Evolutionary conservation across 1,140 invertebrate genomes (phyloP), one percentile per base, ranked within the genome.

Genomic region (Drosophila sucinea): DNA sequence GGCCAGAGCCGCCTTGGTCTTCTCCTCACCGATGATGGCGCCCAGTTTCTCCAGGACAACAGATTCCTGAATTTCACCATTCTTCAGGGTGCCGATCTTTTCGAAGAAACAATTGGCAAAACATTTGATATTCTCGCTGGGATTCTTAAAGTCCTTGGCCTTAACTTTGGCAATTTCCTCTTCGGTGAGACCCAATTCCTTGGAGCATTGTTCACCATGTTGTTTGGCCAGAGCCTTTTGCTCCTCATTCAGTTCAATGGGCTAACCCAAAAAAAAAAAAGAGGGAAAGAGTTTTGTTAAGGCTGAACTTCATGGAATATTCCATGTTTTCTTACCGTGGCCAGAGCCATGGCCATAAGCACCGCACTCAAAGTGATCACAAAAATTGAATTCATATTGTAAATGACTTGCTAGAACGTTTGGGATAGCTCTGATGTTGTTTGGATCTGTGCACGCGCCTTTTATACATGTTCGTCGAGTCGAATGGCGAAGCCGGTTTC

Each of bases 101-200:
- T 89, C 84, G 55, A 85, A 90, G 78, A 89, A 90, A 57, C 84
- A 89, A 73, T 89, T 89, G 73, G 78, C 81, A 57, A 89, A 89
- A 67, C 84, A 89, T 55, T 90, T 90, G 30, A 89, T 81, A 38
- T 90, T 85, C 66, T 90, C 85, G n/a, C 57, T 89, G 61, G 85
- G 85, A 6, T 79, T 60, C 35, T 67, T 79, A 47, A 85, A 85
- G 51, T 89, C 77, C 74, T 73, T 85, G 75, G 74, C 77, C 69
- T 85, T 85, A 25, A 89, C 60, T 70, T 79, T 85, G 66, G 74
- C 71, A 6, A 35, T 33, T 54, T 89, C 84, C 25, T 81, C 85
- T 35, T 89, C 84, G 63, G 62, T 90, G 2, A 89, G 69, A 0
- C 61, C 73, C 23, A 89, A 30, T 25, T 90, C 81, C 55, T 71